Conservation (phyloP, 2,888 invertebrate species). For the Aspidiotus destructor region DNA sequence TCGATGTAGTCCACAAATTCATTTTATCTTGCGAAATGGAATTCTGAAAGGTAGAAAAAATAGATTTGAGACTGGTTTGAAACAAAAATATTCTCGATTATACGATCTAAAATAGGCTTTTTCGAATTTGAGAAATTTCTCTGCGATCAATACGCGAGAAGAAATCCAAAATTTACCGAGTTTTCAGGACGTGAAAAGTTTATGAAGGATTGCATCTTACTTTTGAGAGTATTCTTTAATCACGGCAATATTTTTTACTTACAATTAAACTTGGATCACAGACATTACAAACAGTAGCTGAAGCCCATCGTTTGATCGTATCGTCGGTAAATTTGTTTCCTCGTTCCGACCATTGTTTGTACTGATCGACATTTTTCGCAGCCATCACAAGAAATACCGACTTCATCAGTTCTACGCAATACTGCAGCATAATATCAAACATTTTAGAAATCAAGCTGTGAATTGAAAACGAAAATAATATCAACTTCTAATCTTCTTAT, state of each 20-base stretch:
- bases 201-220: too few species aligned
- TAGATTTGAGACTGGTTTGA: neutral
- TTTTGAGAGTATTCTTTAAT: too few species aligned
- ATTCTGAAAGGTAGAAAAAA: constrained; percentile 23
- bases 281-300: constrained; percentile 22
- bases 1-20: constrained; percentile 22
- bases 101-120: too few species aligned
- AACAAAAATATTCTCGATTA: neutral
- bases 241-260: neutral
- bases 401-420: constrained; percentile 23
- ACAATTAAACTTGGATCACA: constrained; percentile 19
- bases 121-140: too few species aligned
- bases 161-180: too few species aligned
- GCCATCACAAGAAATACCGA: constrained; percentile 24
- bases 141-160: too few species aligned
- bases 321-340: constrained; percentile 14
- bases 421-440: constrained; percentile 7
- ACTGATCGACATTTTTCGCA: constrained; percentile 12
- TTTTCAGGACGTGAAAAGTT: too few species aligned
- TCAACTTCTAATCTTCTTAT: constrained; percentile 3
- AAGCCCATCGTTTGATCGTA: constrained; percentile 20
- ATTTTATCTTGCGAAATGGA: constrained; percentile 16
- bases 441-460: neutral
- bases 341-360: constrained; percentile 10
- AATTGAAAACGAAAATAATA: neutral